A percentile compares a stretch with the other conserved stretches of the same genome.
Conservation (phyloP, 2,888 invertebrate species). For the Thyatira batis region DNA sequence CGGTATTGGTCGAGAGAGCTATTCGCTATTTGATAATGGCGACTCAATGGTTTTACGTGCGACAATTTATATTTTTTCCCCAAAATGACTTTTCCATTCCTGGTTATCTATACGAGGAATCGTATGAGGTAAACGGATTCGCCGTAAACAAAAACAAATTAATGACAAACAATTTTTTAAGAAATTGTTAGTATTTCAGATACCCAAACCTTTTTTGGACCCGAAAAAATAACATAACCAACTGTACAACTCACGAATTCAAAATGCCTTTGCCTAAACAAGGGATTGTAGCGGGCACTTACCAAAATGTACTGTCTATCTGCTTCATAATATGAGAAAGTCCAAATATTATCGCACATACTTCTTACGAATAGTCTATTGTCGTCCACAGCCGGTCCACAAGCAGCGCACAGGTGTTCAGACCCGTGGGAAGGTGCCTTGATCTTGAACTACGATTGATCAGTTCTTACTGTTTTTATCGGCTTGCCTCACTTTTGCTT, state of each 20-base stretch:
- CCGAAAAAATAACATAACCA: too few relatives aligned
- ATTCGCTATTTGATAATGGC: slow-evolving; percentile 40
- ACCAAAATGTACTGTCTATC: too few relatives aligned
- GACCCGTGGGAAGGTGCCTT: slow-evolving; percentile 70
- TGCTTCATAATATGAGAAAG: too few relatives aligned
- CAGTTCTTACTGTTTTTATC: slow-evolving; percentile 40
- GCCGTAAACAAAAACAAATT: too few relatives aligned
- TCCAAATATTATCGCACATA: slow-evolving; percentile 26
- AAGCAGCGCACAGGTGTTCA: slow-evolving; percentile 68
- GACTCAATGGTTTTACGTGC: slow-evolving; percentile 33
- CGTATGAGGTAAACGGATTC: too few relatives aligned
- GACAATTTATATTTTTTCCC: neutral
- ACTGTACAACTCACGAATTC: too few relatives aligned
- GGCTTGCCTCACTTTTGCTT: slow-evolving; percentile 21
- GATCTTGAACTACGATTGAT: slow-evolving; percentile 56
- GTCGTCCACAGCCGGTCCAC: slow-evolving; percentile 31
- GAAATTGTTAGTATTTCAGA: too few relatives aligned
- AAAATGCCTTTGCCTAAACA: too few relatives aligned
- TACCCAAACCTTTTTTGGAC: too few relatives aligned
- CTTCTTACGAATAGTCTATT: slow-evolving; percentile 13
- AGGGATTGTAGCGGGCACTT: too few relatives aligned
- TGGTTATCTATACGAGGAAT: too few relatives aligned
- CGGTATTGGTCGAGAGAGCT: slow-evolving; percentile 42
- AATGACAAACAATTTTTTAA: too few relatives aligned
- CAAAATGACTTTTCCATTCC: slow-evolving; percentile 6